Base-by-base conservation (phyloP, 2,797 vertebrate species). In the Onychomys torridus region DNA sequence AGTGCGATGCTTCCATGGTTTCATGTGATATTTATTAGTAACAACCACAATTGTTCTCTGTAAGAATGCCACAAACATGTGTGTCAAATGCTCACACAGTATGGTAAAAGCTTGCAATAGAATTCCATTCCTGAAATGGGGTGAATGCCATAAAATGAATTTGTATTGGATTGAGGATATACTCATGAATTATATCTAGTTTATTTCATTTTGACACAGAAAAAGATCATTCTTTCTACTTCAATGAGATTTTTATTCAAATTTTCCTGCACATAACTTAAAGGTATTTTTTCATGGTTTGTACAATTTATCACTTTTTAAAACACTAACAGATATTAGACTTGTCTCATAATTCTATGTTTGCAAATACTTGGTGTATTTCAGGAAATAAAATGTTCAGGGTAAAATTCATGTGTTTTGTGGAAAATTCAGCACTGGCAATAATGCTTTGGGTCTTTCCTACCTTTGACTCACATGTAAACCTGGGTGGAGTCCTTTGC, bases 231-330 rank as follows among this genome's bases (percentile, higher is more conserved):
- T 75, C 92, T 83, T 75, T 86, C 69, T 67, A 63, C n/a, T 85
- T 94, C 40, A 77, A 19, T 52, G 37, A 91, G 40, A 73, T 61
- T 95, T 92, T 93, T 93, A 59, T 87, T 79, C 46, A 86, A 75
- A 75, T 8, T 7, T 57, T 46, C 79, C 21, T 69, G 46, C 82
- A 94, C 0, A 52, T 32, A 76, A 90, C 49, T 89, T 67, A 65
- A 82, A 90, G 9, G 4, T 89, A 34, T 69, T 96, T 97, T 97
- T 83, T 10, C 89, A 90, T n/a, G 23, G 11, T 23, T 89, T 95
- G 37, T 21, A 85, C 69, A 82, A 75, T 95, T 32, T 83, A 57
- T 59, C 46, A 61, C 13, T 75, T 93, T 95, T 67, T 67, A 83
- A 94, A 94, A 84, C 4, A 52, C 10, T 78, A 37, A 90, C 86